phyloP scores from a whole-genome alignment of 2,797 vertebrate species.

The Poecilia picta region DNA sequence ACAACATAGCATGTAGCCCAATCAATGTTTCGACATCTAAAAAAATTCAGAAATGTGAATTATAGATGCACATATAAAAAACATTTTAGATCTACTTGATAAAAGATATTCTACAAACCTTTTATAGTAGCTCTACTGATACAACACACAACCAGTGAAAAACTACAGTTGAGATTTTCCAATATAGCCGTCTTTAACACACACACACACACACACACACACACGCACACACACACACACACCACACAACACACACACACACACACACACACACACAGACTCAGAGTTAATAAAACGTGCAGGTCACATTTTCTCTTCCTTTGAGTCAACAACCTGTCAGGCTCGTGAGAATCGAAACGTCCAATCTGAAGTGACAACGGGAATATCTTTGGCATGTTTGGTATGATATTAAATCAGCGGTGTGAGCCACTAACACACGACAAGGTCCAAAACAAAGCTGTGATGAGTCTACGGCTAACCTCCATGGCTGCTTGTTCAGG shows the following conservation, averaged over 20 bases:
- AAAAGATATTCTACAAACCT: not conserved
- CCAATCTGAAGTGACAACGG: constrained; percentile 58
- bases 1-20: not conserved
- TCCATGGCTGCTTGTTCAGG: constrained; percentile 52
- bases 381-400: constrained; percentile 68
- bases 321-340: constrained; percentile 33
- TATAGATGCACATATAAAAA: not conserved
- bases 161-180: not conserved
- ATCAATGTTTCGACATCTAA: not conserved
- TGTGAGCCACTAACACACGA: constrained; percentile 74
- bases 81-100: not conserved
- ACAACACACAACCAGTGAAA: not conserved
- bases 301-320: constrained; percentile 4
- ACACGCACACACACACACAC: too few relatives aligned
- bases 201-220: too few relatives aligned
- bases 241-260: too few relatives aligned
- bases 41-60: not conserved
- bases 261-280: not conserved
- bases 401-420: constrained; percentile 75
- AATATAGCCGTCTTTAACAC: not conserved
- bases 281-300: not conserved
- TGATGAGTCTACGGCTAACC: constrained; percentile 42
- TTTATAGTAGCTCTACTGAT: not conserved
- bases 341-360: constrained; percentile 44
- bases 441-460: constrained; percentile 75